Evolutionary conservation across 2,888 invertebrate genomes (phyloP).

Genomic region (Leucania comma): DNA sequence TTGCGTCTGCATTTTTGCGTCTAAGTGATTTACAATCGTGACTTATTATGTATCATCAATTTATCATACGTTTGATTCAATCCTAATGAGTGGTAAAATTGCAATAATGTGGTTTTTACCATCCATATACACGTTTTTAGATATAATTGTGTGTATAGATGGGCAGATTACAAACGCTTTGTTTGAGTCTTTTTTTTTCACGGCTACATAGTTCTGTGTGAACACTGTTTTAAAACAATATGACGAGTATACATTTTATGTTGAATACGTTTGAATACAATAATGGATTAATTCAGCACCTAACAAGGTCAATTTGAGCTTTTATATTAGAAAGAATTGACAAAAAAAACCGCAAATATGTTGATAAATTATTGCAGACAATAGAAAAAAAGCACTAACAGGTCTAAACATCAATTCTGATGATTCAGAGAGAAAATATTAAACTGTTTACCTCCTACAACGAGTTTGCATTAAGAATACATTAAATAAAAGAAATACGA

Average conservation of each 20-base stretch:
- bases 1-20: constrained; percentile 33
- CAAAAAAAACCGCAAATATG: background rate
- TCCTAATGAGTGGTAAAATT: constrained; percentile 31
- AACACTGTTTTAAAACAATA: constrained; percentile 52
- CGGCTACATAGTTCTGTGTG: constrained; percentile 11
- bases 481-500: constrained; percentile 23
- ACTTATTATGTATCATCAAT: constrained; percentile 45
- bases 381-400: background rate
- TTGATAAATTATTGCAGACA: background rate
- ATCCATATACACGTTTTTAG: background rate
- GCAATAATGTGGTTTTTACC: constrained; percentile 26
- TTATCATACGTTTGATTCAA: constrained; percentile 22
- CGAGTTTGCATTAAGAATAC: constrained; percentile 22
- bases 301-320: constrained; percentile 18
- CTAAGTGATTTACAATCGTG: constrained; percentile 42
- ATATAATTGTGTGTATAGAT: constrained; percentile 40
- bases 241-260: constrained; percentile 24
- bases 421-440: constrained; percentile 40
- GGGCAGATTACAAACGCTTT: constrained; percentile 46
- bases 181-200: constrained; percentile 44
- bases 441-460: constrained; percentile 30
- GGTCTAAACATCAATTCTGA: background rate
- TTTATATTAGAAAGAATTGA: background rate
- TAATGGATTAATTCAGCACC: background rate
- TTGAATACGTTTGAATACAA: constrained; percentile 15